Base-by-base conservation (phyloP, 2,888 invertebrate genomes). In the Diaphora mendica region DNA sequence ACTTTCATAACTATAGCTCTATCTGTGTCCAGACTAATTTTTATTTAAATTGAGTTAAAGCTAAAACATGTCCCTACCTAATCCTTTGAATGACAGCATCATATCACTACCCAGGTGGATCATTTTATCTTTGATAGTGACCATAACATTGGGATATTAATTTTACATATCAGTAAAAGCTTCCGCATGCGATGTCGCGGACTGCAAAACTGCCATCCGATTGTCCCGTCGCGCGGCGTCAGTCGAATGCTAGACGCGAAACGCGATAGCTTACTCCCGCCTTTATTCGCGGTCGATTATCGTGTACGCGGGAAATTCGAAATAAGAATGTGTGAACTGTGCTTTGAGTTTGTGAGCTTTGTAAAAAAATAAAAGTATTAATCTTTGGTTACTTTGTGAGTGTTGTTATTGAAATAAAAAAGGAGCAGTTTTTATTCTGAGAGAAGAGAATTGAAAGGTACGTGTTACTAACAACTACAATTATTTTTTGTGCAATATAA, bases 221-320 rank as follows among this genome's bases (percentile, higher is more conserved):
- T 80, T 68, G 65, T 71, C 73, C 75, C 71, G 79, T 8, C 62
- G 62, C 59, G 59, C 62, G 26, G 17, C 62, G 62, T 62, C 86
- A 87, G 88, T 87, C 83, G 85, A 72, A 82, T 87, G 87, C 83
- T 78, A 77, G 89, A 85, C 87, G 80, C 84, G 81, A 79, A 77
- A 83, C 84, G 87, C 81, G 86, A 77, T 82, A 87, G 88, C 89
- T 86, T 86, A 73, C 72, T 85, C 83, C 79, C 81, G 77, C 86
- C 87, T 77, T 85, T 84, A 86, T 80, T 71, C 77, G 72, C 77
- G 73, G 74, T 80, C 79, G 82, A 77, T 83, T 55, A 72, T 77
- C 76, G 78, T 68, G 70, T 80, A 68, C 84, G 88, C 85, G 88
- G 81, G 83, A 86, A 85, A 79, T 85, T 84, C 79, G 74, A 86